A percentile compares a stretch with the other conserved stretches of the same genome.
phyloP scores from a whole-genome alignment of 2,888 invertebrate genomes.

The Ditylenchus weischeri region DNA sequence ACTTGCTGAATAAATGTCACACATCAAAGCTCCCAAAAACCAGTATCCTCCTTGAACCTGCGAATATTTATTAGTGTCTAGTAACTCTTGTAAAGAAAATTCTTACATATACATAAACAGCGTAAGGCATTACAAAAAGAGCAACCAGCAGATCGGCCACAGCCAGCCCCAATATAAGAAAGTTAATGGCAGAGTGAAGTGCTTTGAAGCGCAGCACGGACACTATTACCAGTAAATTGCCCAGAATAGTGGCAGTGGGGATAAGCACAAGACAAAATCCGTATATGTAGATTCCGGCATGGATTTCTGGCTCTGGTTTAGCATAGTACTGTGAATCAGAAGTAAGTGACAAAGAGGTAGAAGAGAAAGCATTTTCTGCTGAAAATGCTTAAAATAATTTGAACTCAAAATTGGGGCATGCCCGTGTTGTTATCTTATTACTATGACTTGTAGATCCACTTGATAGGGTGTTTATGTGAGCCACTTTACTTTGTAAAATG shows the following conservation, averaged over 20 bases:
- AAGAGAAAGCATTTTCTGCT: too few relatives aligned
- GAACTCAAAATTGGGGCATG: too few relatives aligned
- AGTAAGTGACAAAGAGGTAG: neutral
- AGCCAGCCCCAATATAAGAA: constrained; percentile 86
- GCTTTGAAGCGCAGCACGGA: constrained; percentile 55
- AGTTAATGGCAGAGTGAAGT: constrained; percentile 93
- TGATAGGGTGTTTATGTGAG: too few relatives aligned
- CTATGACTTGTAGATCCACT: too few relatives aligned
- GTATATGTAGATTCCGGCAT: constrained; percentile 32
- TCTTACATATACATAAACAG: constrained; percentile 57
- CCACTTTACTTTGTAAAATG: too few relatives aligned
- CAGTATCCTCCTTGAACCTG: constrained; percentile 61
- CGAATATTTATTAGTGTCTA: neutral
- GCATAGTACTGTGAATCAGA: neutral
- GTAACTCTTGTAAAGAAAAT: neutral
- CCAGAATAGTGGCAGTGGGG: constrained; percentile 50
- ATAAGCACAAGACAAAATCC: constrained; percentile 40
- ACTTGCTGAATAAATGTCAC: constrained; percentile 63
- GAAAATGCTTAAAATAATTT: too few relatives aligned
- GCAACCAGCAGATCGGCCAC: constrained; percentile 57
- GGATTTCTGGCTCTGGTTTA: neutral
- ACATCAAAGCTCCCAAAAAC: constrained; percentile 61
- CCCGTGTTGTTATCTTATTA: too few relatives aligned
- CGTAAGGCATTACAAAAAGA: constrained; percentile 57
- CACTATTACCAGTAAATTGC: constrained; percentile 54